Evolutionary conservation across 2,113 vertebrate species (phyloP).

Genomic region (Melanotaenia duboulayi): DNA sequence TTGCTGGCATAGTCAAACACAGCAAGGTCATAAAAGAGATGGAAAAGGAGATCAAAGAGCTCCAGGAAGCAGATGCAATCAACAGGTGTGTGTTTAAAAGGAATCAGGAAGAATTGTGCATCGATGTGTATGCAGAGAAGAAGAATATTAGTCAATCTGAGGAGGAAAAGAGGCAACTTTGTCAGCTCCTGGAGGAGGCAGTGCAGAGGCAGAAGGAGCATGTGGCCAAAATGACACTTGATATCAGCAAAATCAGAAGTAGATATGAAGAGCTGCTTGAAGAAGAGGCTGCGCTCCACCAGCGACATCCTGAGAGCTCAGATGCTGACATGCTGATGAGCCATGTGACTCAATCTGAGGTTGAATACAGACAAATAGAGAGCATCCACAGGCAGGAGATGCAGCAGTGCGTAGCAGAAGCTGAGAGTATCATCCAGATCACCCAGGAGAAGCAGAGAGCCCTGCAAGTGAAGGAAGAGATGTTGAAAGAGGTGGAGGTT

Average conservation of each 20-base stretch:
- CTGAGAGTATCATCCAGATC: slow-evolving; percentile 13
- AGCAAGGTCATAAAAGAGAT: slow-evolving; percentile 63
- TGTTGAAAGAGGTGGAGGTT: slow-evolving; percentile 58
- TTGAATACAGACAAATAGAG: slow-evolving; percentile 36
- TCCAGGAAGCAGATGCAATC: slow-evolving; percentile 51
- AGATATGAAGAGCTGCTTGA: slow-evolving; percentile 55
- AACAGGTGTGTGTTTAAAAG: slow-evolving; percentile 45
- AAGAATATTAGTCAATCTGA: slow-evolving; percentile 33
- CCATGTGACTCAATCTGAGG: slow-evolving; percentile 9
- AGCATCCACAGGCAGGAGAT: slow-evolving; percentile 8
- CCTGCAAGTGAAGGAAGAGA: slow-evolving; percentile 46
- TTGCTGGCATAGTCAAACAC: slow-evolving; percentile 52
- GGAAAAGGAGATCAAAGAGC: slow-evolving; percentile 58
- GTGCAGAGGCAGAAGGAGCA: slow-evolving; percentile 56
- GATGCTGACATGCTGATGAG: slow-evolving; percentile 38
- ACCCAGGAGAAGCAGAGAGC: slow-evolving; percentile 57
- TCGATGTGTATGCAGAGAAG: slow-evolving; percentile 40
- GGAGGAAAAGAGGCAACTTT: slow-evolving; percentile 50
- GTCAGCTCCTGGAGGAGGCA: slow-evolving; percentile 25
- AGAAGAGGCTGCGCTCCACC: slow-evolving; percentile 55
- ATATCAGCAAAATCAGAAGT: slow-evolving; percentile 15
- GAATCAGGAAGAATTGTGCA: slow-evolving; percentile 45
- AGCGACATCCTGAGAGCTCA: slow-evolving; percentile 25
- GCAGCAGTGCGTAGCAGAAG: slow-evolving; percentile 15
- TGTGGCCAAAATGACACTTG: slow-evolving; percentile 35